Conservation (phyloP, 2,888 invertebrate genomes). For the Andrena chrysosceles region DNA sequence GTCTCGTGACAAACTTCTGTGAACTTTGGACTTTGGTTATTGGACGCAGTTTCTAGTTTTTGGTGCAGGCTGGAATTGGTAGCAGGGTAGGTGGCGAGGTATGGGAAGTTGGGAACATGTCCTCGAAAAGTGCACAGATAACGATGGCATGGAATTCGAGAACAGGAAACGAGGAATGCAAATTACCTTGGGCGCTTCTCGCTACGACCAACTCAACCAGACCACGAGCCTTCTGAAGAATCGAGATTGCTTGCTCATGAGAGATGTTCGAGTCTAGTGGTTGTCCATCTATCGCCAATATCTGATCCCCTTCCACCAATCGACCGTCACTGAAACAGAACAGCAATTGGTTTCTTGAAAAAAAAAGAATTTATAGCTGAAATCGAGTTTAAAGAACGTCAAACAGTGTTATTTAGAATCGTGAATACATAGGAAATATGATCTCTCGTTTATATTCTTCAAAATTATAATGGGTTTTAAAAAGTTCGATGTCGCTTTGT, state of each 20-base stretch:
- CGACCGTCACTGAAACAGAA: conserved; percentile 87
- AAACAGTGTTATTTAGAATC: too few species aligned
- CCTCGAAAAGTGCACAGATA: too few species aligned
- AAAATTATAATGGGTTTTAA: too few species aligned
- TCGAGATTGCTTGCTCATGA: conserved; percentile 92
- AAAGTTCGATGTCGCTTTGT: background rate
- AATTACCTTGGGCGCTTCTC: conserved; percentile 86
- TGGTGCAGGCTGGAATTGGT: too few species aligned
- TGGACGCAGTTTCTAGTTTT: too few species aligned
- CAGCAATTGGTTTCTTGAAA: conserved; percentile 25
- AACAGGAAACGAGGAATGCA: conserved; percentile 23
- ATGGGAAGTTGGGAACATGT: too few species aligned
- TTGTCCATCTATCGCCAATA: conserved; percentile 93
- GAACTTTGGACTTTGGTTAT: too few species aligned
- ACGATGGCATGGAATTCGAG: background rate
- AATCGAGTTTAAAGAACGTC: too few species aligned
- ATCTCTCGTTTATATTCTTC: too few species aligned
- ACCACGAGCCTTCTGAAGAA: conserved; percentile 91
- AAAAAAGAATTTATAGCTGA: background rate
- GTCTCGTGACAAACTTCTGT: too few species aligned
- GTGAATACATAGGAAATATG: too few species aligned
- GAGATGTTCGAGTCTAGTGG: conserved; percentile 92
- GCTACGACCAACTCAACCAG: conserved; percentile 89
- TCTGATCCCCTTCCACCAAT: conserved; percentile 92
- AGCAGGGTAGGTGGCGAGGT: too few species aligned